Base-by-base conservation (phyloP, 2,888 invertebrate genomes). In the Pyralis farinalis region DNA sequence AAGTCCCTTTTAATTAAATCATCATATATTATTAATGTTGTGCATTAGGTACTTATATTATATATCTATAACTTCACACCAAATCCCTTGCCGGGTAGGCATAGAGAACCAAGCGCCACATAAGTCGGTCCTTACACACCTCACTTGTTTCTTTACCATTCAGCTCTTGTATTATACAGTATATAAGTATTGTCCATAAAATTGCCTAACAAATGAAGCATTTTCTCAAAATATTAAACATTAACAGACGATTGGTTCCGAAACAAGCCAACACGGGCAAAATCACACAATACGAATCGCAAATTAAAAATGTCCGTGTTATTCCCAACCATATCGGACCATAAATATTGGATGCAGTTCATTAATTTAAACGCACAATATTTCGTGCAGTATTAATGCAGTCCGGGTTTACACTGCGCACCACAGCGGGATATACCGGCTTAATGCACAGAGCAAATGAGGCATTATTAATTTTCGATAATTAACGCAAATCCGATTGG, bases 311-410 rank as follows among this genome's bases (percentile, higher is more conserved):
- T 25, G 25, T 25, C 3, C 25, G 25, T 25, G 25, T 25, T 25
- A 25, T 25, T 25, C 25, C 3, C 25, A 37, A 38, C 41, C 46
- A 47, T 53, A 51, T 39, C 49, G 44, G 42, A 41, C 51, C 67
- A 62, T 75, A 60, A 71, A 76, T 71, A 73, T 63, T 61, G 42
- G 43, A 51, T 34, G 42, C 39, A 46, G 46, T 60, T 63, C 65
- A 70, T 72, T 69, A 71, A 72, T 68, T 67, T 68, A 55, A 65
- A 72, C 61, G 52, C 46, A 52, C 51, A 53, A 58, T 56, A 63
- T 62, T 52, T 48, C 44, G 44, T 40, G 30, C 37, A 34, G 31
- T 31, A 22, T 30, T 32, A 32, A 42, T 28, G 37, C 33, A 25
- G 37, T 25, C 12, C 16, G 16, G 20, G 27, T 12, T 11, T 31